Conservation (phyloP, 2,888 invertebrate genomes). For the Rhingia campestris region DNA sequence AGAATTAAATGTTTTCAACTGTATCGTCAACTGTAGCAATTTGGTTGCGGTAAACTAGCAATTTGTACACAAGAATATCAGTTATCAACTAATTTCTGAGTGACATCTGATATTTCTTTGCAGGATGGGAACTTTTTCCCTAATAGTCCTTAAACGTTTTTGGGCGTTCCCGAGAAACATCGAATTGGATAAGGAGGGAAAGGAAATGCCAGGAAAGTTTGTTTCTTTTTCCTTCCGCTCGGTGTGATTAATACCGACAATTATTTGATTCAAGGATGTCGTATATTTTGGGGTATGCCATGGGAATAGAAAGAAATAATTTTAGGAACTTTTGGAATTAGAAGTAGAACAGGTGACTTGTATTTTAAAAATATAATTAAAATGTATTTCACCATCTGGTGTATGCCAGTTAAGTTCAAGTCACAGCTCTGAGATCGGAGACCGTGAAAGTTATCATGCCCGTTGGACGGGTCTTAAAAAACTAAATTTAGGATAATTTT, state of each 20-base stretch:
- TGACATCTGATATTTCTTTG: constrained; percentile 57
- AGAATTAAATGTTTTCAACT: constrained; percentile 67
- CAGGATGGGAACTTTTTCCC: constrained; percentile 12
- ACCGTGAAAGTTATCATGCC: too few relatives aligned
- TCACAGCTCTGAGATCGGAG: too few relatives aligned
- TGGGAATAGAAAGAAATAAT: too few relatives aligned
- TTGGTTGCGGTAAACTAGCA: constrained; percentile 72
- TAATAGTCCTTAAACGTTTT: constrained; percentile 44
- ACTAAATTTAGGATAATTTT: too few relatives aligned
- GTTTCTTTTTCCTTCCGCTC: constrained; percentile 1
- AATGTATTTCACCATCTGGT: too few relatives aligned
- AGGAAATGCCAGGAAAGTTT: constrained; percentile 1
- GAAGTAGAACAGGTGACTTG: too few relatives aligned
- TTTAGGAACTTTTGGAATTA: too few relatives aligned
- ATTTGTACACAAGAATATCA: constrained; percentile 72
- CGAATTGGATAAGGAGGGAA: background rate
- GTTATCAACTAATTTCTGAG: constrained; percentile 65
- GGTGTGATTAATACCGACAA: constrained; percentile 2
- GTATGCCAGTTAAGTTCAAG: too few relatives aligned
- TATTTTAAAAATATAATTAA: too few relatives aligned
- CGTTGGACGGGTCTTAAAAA: too few relatives aligned
- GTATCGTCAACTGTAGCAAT: constrained; percentile 66
- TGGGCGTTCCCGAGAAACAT: constrained; percentile 11
- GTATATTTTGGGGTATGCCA: background rate
- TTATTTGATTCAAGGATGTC: background rate